Evolutionary conservation across 2,797 vertebrate species (phyloP), one percentile per base, ranked within the genome.

Genomic region (Lepus oiostolus): DNA sequence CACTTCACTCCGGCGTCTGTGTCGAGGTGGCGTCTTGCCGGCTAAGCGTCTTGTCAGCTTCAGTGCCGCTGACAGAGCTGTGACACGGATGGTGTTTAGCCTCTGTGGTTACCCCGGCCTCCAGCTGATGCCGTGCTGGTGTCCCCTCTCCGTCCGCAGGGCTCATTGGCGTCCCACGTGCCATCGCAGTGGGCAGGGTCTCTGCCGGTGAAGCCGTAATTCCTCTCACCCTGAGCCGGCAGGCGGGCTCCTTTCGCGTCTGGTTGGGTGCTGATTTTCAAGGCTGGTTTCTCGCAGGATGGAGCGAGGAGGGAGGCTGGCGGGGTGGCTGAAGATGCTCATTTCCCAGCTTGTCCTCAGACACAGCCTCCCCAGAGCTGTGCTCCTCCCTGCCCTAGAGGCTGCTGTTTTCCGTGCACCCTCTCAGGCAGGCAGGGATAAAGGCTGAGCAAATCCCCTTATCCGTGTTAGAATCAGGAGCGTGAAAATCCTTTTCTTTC

Each of bases 21-120:
- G 95, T 96, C 2, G 38, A 91, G 94, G 88, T 94, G 42, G 42
- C 42, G 42, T 47, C 42, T 47, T 47, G 96, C 97, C 95, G 95
- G 90, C 74, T 96, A 94, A 35, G 35, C 35, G 35, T 35, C 35
- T 35, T 35, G 90, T 58, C 95, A 81, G 79, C 90, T 58, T 79
- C 92, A 90, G 77, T 93, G 82, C 95, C 95, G 97, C 96, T 97
- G 97, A 93, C 94, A 92, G 86, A 97, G 79, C 96, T 94, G 86
- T 35, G 90, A 96, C 95, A 88, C 7, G 5, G 54, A 32, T 68
- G 93, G 90, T 58, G 65, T 91, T 92, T 93, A 85, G 95, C 95
- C 93, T 95, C 77, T 96, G 96, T 96, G 52, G 83, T 97, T 97
- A 96, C 84, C 85, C 90, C 9, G 50, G 82, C 97, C 96, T 91